Conservation (phyloP, 2,888 invertebrate species). For the Drosophila nr. medialis region DNA sequence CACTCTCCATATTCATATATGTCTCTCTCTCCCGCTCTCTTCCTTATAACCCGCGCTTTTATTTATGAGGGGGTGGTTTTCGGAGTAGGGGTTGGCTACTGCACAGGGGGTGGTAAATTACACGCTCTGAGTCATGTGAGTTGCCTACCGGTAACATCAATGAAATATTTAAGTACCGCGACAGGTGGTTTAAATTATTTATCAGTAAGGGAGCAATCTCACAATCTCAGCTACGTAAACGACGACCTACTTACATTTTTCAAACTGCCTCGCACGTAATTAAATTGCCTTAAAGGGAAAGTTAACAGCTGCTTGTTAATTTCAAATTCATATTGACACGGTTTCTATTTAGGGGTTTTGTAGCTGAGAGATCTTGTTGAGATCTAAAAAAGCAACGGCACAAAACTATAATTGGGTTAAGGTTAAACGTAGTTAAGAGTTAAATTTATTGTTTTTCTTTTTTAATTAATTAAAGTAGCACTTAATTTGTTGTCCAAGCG, state of each 20-base stretch:
- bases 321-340: constrained; percentile 42
- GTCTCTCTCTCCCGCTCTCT: not conserved
- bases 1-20: not conserved
- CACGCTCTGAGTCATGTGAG: constrained; percentile 4
- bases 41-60: not conserved
- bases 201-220: not conserved
- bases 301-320: constrained; percentile 61
- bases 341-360: not conserved
- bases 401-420: not conserved
- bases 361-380: not conserved
- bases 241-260: constrained; percentile 22
- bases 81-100: constrained; percentile 1
- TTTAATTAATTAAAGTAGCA: not conserved
- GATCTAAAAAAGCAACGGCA: not conserved
- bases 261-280: constrained; percentile 8
- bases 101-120: constrained; percentile 5
- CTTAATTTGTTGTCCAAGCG: too few species aligned
- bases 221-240: not conserved
- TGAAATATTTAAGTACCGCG: constrained; percentile 3
- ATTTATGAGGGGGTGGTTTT: constrained; percentile 32
- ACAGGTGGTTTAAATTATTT: constrained; percentile 50
- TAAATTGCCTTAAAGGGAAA: constrained; percentile 32
- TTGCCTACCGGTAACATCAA: constrained; percentile 7
- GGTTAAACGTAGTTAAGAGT: not conserved
- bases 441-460: not conserved